Evolutionary conservation across 2,797 vertebrate genomes (phyloP), one percentile per base, ranked within the genome.

Genomic region (Phoebastria nigripes): DNA sequence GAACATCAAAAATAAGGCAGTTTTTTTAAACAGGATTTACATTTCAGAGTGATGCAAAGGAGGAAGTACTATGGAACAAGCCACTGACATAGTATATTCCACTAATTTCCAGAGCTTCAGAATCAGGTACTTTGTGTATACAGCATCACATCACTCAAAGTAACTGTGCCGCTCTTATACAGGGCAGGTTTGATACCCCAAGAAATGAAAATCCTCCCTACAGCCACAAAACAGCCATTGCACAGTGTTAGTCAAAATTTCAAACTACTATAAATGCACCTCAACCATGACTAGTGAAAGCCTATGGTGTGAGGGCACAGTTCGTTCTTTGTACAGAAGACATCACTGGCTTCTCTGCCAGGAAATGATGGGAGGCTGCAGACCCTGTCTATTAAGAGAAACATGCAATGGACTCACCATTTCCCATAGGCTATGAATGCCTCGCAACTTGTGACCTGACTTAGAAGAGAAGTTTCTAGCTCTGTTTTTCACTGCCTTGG

Each of bases 401-500:
- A 63, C 49, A 8, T 11, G 82, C 87, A 52, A 9, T 20, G 72
- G 76, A 9, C 58, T 92, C 86, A 19, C 39, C 74, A 51, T 66
- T 90, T 93, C 92, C 93, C 95, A 94, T 61, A 47, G 66, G 63
- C 92, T 84, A 17, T 87, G 62, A 96, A 95, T 95, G 94, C 89
- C 83, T 84, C 12, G 0, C 76, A 51, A 85, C 93, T 93, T 85
- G 89, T 18, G 55, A 89, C 83, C 70, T 66, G 80, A 84, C 90
- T 94, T 59, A 2, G 46, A 77, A 83, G 80, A 86, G 90, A 96
- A 94, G 95, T 93, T 96, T 94, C 78, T 39, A 84, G 90, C 92
- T 90, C 89, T 73, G 92, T 46, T 91, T 89, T 93, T 73, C 92
- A 97, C 93, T 96, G 92, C 94, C 96, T 92, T 96, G 94, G 96